Evolutionary conservation across 2,797 vertebrate species (phyloP).

Genomic region (Ambastaia sidthimunki): DNA sequence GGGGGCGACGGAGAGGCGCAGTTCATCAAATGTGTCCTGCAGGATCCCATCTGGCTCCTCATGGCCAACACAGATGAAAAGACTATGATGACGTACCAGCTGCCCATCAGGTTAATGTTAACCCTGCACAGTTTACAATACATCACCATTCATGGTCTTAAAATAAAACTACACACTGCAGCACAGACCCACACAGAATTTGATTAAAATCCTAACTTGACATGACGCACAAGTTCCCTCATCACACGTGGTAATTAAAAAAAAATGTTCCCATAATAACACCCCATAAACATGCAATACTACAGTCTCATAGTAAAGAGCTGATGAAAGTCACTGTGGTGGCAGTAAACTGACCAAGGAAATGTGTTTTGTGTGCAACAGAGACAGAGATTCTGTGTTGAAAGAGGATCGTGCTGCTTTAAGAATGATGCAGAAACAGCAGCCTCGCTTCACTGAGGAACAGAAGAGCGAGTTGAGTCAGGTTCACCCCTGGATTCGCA

Average conservation of each 20-base stretch:
- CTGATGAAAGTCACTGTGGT: not conserved
- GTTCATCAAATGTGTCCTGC: constrained; percentile 90
- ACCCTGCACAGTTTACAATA: not conserved
- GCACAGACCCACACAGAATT: not conserved
- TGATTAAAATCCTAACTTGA: too few species aligned
- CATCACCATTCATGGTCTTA: not conserved
- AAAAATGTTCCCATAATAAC: not conserved
- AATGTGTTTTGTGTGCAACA: constrained; percentile 59
- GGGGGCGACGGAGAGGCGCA: constrained; percentile 80
- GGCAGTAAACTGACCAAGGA: not conserved
- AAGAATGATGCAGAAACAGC: constrained; percentile 87
- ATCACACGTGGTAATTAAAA: not conserved
- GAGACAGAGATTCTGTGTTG: constrained; percentile 84
- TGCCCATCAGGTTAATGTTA: constrained; percentile 81
- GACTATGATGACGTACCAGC: constrained; percentile 94
- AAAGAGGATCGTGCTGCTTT: constrained; percentile 84
- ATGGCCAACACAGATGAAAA: constrained; percentile 90
- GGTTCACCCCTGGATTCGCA: constrained; percentile 89
- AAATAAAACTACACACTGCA: not conserved
- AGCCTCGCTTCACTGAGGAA: constrained; percentile 88
- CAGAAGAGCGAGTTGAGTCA: constrained; percentile 88
- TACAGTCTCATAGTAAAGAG: not conserved
- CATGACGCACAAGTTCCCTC: too few species aligned
- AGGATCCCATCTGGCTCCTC: constrained; percentile 93
- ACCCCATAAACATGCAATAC: not conserved